Conservation (phyloP, 2,113 vertebrate genomes). For the Seriola aureovittata region DNA sequence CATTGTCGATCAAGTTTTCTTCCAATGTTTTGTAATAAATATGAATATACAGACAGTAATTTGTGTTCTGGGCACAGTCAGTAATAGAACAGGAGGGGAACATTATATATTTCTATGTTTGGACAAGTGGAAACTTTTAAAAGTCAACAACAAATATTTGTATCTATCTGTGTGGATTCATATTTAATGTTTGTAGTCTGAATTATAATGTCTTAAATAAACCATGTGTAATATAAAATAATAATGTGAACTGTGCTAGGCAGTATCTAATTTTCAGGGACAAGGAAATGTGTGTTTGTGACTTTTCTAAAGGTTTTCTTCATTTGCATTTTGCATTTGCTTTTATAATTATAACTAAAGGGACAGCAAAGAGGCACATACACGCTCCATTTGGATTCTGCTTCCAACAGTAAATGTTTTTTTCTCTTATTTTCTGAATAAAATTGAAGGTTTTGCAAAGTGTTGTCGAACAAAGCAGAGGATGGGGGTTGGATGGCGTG, state of each 20-base stretch:
- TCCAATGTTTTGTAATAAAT: not conserved
- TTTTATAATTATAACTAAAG: not conserved
- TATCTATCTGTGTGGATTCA: not conserved
- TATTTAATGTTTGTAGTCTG: not conserved
- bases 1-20: slow-evolving; percentile 1
- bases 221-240: not conserved
- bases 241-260: not conserved
- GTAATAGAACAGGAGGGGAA: slow-evolving; percentile 7
- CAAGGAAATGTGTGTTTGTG: too few relatives aligned
- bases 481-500: slow-evolving; percentile 47
- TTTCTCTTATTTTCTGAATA: slow-evolving; percentile 11
- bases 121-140: not conserved
- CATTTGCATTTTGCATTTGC: not conserved
- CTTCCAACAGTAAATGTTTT: slow-evolving; percentile 12
- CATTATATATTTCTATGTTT: slow-evolving; percentile 8
- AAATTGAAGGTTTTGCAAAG: slow-evolving; percentile 23
- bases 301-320: not conserved
- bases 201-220: not conserved
- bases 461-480: slow-evolving; percentile 27
- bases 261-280: not conserved
- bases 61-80: not conserved
- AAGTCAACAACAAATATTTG: not conserved
- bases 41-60: not conserved
- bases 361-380: not conserved
- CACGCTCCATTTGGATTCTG: not conserved